Conservation (phyloP, 2,113 vertebrate species). For the Lasiurus cinereus region DNA sequence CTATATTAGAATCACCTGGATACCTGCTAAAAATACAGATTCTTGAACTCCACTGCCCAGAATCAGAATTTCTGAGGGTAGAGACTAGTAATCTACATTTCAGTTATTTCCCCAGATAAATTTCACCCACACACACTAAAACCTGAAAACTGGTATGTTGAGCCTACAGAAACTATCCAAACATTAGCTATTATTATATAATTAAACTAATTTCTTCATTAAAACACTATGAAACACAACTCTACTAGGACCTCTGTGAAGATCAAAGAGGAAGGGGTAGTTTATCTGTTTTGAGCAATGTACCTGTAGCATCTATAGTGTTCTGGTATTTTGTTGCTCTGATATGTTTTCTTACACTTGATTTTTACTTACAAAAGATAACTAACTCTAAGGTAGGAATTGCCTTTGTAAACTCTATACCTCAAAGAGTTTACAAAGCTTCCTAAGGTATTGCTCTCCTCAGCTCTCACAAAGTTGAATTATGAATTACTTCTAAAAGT, state of each 20-base stretch:
- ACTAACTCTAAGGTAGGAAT: slow-evolving; percentile 4
- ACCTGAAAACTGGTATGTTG: neutral
- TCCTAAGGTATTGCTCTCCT: neutral
- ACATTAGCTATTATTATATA: neutral
- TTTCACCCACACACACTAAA: neutral
- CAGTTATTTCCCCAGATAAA: neutral
- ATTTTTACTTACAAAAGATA: slow-evolving; percentile 31
- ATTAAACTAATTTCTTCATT: neutral
- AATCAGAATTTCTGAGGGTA: neutral
- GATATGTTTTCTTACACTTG: slow-evolving; percentile 8
- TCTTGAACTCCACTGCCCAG: slow-evolving; percentile 13
- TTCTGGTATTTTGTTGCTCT: slow-evolving; percentile 36
- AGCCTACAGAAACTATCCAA: neutral
- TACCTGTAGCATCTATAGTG: neutral
- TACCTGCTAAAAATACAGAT: slow-evolving; percentile 5
- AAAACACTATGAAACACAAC: neutral
- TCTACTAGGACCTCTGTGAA: neutral
- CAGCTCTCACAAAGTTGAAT: slow-evolving; percentile 42
- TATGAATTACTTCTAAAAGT: neutral
- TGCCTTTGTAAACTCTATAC: neutral
- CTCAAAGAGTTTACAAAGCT: neutral
- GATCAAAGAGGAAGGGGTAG: neutral
- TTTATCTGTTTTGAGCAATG: neutral
- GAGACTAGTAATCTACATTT: neutral
- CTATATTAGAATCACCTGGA: slow-evolving; percentile 1